Evolutionary conservation across 35 echinoderm and acorn worm species (phyloP).

Genomic region (Diadema setosum): DNA sequence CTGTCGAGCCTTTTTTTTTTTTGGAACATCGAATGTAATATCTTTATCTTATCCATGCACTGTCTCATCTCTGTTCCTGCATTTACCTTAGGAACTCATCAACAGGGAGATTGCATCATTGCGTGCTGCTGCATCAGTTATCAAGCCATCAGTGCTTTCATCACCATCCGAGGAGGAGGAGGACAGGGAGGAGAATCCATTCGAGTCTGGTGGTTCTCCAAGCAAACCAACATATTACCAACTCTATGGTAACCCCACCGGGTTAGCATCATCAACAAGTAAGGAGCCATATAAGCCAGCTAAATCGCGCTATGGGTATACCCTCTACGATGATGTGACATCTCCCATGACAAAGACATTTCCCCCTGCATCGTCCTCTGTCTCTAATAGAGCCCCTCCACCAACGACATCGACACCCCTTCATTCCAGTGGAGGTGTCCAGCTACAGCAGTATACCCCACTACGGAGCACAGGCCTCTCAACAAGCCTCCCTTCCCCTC

Average conservation of each 20-base stretch:
- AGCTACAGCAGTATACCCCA: not conserved
- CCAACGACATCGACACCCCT: not conserved
- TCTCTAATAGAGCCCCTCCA: not conserved
- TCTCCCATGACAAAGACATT: not conserved
- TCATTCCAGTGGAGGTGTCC: not conserved
- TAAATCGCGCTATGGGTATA: not conserved
- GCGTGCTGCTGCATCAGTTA: conserved; percentile 60
- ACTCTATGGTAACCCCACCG: not conserved
- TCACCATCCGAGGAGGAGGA: not conserved
- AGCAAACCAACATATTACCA: not conserved
- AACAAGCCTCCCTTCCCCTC: not conserved
- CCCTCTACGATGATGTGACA: not conserved
- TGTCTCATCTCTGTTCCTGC: no score
- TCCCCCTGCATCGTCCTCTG: not conserved
- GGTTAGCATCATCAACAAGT: not conserved
- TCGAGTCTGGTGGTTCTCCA: not conserved
- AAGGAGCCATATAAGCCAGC: not conserved
- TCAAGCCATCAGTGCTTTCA: not conserved
- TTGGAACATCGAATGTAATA: no score
- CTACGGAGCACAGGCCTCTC: not conserved
- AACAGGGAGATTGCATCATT: conserved; percentile 76
- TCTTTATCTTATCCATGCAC: no score
- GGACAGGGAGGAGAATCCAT: not conserved
- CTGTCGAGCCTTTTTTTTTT: no score
- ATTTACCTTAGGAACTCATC: conserved; percentile 53